phyloP scores from a whole-genome alignment of 2,797 vertebrate genomes.

The Propithecus deckenii region DNA sequence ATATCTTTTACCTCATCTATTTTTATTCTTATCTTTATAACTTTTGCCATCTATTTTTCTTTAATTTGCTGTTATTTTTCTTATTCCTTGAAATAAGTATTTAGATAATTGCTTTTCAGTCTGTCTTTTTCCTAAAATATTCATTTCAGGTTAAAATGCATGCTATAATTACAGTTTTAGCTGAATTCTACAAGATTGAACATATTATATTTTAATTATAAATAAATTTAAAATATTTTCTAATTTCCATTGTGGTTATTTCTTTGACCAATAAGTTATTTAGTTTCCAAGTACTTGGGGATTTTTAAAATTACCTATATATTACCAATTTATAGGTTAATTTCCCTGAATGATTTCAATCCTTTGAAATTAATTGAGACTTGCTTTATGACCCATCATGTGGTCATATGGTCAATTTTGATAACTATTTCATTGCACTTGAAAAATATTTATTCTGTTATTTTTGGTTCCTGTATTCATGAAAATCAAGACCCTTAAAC shows the following conservation, averaged over 20 bases:
- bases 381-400: neutral
- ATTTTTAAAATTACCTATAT: neutral
- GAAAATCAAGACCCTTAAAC: neutral
- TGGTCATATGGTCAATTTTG: neutral
- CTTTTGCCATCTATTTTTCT: neutral
- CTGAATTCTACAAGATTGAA: neutral
- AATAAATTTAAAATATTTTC: neutral
- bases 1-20: neutral
- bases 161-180: neutral
- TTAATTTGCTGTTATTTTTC: slow-evolving; percentile 6
- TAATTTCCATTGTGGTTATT: neutral
- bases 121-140: neutral
- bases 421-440: neutral
- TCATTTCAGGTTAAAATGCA: neutral
- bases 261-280: neutral
- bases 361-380: neutral
- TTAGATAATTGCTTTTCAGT: neutral
- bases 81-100: neutral
- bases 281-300: neutral
- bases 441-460: neutral
- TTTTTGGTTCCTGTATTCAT: neutral
- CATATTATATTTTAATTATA: neutral
- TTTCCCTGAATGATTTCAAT: neutral
- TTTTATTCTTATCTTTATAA: neutral
- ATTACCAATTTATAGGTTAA: neutral